Base-by-base conservation (phyloP, 2,113 vertebrate species). In the Paramormyrops kingsleyae region DNA sequence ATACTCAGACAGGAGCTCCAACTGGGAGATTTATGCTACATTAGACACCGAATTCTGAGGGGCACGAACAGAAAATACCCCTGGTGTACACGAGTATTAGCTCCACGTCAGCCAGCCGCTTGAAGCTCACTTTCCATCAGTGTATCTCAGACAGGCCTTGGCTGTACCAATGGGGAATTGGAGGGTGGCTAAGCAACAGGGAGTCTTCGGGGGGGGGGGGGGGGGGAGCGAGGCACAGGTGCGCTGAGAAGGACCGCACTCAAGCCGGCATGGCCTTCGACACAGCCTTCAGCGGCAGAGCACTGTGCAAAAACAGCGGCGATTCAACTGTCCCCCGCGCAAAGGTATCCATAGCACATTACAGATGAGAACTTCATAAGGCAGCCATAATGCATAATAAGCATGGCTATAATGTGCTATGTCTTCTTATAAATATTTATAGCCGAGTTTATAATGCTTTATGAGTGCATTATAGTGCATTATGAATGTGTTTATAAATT, bases 1-100 rank as follows among this genome's bases (percentile, higher is more conserved):
- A 93, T 91, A 93, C 91, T 94, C 92, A 93, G 89, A 89, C n/a
- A 19, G 44, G 89, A 91, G 90, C 89, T 86, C 90, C 90, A 87
- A 90, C 83, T 91, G 77, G 44, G 85, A 91, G 83, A 91, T 89
- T 87, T 89, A 89, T 89, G 88, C 49, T 47, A 80, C 46, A 77
- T 47, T 89, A 66, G 87, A 62, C 19, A 46, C 35, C 62, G 87
- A 62, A 27, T 87, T 84, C 42, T 86, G 39, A 50, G 46, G 46
- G 49, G 52, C 39, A 27, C 10, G 42, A 10, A 31, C 24, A 53
- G 88, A 52, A 62, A 53, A 52, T 6, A 21, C 44, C 53, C 59
- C 24, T 46, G 19, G 39, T 21, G 50, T 35, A 19, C 27, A 53
- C 0, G 50, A 53, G 47, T 19, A 87, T 87, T 53, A 53, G 15